phyloP scores from a whole-genome alignment of 2,888 invertebrate genomes.

The Camptogramma bilineatum region DNA sequence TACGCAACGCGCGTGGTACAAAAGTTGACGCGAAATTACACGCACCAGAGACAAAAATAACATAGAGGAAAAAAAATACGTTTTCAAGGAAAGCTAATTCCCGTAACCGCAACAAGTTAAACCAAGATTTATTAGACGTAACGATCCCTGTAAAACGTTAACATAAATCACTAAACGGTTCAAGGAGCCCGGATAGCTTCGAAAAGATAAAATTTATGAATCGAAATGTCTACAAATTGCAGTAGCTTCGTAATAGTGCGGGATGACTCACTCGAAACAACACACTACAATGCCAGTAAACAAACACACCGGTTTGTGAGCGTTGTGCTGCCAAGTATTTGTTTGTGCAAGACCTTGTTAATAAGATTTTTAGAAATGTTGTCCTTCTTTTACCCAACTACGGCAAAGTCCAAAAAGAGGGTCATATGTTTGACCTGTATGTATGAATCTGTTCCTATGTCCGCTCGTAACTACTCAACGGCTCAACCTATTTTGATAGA shows the following conservation, averaged over 20 bases:
- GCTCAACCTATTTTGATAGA: too few species aligned
- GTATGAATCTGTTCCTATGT: too few species aligned
- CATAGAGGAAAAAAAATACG: constrained; percentile 48
- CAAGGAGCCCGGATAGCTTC: constrained; percentile 51
- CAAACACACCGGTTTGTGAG: neutral
- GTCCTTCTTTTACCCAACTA: too few species aligned
- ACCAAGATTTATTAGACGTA: constrained; percentile 73
- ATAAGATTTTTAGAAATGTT: too few species aligned
- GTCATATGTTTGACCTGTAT: too few species aligned
- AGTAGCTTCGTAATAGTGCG: constrained; percentile 21
- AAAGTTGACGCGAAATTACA: constrained; percentile 12
- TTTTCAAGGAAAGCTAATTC: constrained; percentile 62
- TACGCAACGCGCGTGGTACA: constrained; percentile 5
- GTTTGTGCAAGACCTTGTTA: too few species aligned
- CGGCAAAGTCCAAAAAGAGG: too few species aligned
- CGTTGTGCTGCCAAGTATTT: too few species aligned
- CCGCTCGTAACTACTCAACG: too few species aligned
- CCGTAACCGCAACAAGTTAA: constrained; percentile 72
- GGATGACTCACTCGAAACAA: neutral
- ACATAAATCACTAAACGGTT: constrained; percentile 72
- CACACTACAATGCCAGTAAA: neutral
- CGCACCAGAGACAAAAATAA: constrained; percentile 9
- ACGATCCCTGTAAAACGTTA: constrained; percentile 71
- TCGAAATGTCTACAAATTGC: constrained; percentile 40
- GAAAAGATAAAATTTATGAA: constrained; percentile 56